These are phyloP conservation scores for Catajapyx aquilonaris DNA, from an alignment of 1,140 invertebrate species.

Conservation along the genomic window DNA sequence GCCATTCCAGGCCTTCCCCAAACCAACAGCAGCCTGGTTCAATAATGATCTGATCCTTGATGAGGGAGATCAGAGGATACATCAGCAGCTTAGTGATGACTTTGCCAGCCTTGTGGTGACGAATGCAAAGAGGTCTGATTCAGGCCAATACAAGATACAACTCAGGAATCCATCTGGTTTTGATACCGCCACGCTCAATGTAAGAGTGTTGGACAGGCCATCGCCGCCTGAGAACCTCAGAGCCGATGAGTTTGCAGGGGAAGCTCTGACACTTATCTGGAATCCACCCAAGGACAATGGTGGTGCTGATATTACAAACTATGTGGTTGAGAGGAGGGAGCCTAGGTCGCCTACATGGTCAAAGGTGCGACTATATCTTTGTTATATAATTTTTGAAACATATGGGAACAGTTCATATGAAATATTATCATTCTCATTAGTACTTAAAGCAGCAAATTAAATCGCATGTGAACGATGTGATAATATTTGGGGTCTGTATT, in stretches of 20 bases:
- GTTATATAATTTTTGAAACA: too few relatives aligned
- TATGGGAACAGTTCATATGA: too few relatives aligned
- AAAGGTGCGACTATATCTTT: too few relatives aligned
- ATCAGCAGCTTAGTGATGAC: conserved; percentile 66
- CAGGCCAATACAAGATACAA: conserved; percentile 78
- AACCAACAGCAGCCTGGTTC: conserved; percentile 83
- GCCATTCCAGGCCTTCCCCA: conserved; percentile 84
- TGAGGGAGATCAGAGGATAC: conserved; percentile 48
- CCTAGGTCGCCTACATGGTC: conserved; percentile 57
- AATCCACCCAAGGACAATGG: conserved; percentile 88
- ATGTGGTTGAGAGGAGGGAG: conserved; percentile 88
- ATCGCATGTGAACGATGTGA: too few relatives aligned
- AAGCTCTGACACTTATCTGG: conserved; percentile 88
- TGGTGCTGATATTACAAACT: conserved; percentile 86
- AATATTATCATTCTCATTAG: too few relatives aligned
- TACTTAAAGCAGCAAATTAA: too few relatives aligned
- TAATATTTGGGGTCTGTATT: too few relatives aligned
- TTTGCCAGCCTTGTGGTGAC: conserved; percentile 72
- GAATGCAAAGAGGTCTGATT: conserved; percentile 73
- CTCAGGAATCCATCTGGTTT: conserved; percentile 86
- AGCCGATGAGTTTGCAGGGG: conserved; percentile 85
- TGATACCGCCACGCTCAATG: conserved; percentile 82
- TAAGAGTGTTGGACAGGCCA: conserved; percentile 81
- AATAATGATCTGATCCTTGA: conserved; percentile 60
- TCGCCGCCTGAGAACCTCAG: conserved; percentile 63